Evolutionary conservation across 2,888 invertebrate genomes (phyloP), one percentile per base, ranked within the genome.

Genomic region (Drosophila longiperda): DNA sequence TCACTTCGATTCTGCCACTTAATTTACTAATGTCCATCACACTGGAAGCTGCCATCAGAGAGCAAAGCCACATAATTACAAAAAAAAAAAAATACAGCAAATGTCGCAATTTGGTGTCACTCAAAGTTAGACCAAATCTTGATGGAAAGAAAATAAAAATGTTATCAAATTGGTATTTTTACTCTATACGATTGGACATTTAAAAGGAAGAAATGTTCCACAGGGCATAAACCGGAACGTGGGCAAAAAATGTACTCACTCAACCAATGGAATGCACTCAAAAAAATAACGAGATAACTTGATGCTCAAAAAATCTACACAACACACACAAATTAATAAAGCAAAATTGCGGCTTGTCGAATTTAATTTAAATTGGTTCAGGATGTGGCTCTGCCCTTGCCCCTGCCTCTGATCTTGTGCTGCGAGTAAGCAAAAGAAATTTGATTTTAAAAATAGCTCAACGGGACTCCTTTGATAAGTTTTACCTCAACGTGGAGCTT

Each of bases 1-100:
- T 33, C 38, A 17, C 6, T 54, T 54, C 26, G 17, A 20, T 23
- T 20, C 32, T 38, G 17, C 36, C 34, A 50, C 38, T 59, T 80
- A 69, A 80, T 72, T 72, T 72, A 72, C 78, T 57, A 72, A 65
- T 73, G 81, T 81, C 72, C 73, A 75, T 87, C 78, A 73, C 34
- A 73, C 29, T 55, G 55, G 71, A 80, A 86, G 81, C 70, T 52
- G 40, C 53, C 29, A 12, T 32, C 72, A 53, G 12, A 38, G n/a
- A 40, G 26, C 23, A 38, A 49, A 15, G 52, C 33, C 48, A 73
- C 65, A 66, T 80, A 81, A 83, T 73, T 78, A 69, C 69, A 88
- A 73, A 42, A 23, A 20, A 36, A 68, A 53, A 64, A 42, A 23
- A 23, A 34, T 66, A 23, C 52, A 64, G 58, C 54, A 60, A 62